A percentile compares a stretch with the other conserved stretches of the same genome.
Evolutionary conservation across 1,140 invertebrate species (phyloP).

Genomic region (Ceratoteleas bidentatus): DNA sequence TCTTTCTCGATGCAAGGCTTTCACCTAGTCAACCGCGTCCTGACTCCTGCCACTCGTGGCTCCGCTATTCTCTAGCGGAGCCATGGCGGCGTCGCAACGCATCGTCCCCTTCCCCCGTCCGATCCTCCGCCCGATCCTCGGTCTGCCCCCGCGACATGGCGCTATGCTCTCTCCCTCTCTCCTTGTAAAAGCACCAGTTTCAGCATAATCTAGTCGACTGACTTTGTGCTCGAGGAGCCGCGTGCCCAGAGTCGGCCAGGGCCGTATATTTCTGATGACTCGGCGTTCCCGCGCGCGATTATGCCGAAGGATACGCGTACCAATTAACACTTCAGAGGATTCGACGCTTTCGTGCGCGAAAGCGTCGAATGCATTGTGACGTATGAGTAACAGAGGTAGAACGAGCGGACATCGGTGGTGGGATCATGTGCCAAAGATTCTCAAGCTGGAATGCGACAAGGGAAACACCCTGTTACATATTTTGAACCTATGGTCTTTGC

Average conservation of each 20-base stretch:
- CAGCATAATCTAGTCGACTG: slow-evolving; percentile 74
- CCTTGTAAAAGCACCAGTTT: slow-evolving; percentile 71
- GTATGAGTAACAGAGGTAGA: too few relatives aligned
- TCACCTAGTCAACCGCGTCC: slow-evolving; percentile 57
- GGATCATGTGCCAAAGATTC: too few relatives aligned
- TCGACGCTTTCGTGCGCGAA: too few relatives aligned
- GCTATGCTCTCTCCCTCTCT: slow-evolving; percentile 6
- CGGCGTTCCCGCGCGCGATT: slow-evolving; percentile 26
- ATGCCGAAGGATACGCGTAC: slow-evolving; percentile 31
- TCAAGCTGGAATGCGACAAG: too few relatives aligned
- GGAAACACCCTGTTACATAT: too few relatives aligned
- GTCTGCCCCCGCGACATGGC: slow-evolving; percentile 6
- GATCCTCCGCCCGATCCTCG: neutral
- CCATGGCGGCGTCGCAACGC: slow-evolving; percentile 28
- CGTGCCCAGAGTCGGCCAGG: slow-evolving; percentile 66
- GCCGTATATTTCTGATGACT: slow-evolving; percentile 56
- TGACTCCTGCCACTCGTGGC: slow-evolving; percentile 63
- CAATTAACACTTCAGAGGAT: neutral
- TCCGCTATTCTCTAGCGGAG: slow-evolving; percentile 51
- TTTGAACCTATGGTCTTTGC: too few relatives aligned
- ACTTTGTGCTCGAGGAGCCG: slow-evolving; percentile 65
- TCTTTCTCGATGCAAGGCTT: slow-evolving; percentile 61
- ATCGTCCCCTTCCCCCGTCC: slow-evolving; percentile 3
- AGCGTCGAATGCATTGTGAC: too few relatives aligned
- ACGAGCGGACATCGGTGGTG: too few relatives aligned